Percentiles rank a stretch among this genome's conserved stretches.
phyloP scores from a whole-genome alignment of 2,113 vertebrate genomes.

The Danionella cerebrum region DNA sequence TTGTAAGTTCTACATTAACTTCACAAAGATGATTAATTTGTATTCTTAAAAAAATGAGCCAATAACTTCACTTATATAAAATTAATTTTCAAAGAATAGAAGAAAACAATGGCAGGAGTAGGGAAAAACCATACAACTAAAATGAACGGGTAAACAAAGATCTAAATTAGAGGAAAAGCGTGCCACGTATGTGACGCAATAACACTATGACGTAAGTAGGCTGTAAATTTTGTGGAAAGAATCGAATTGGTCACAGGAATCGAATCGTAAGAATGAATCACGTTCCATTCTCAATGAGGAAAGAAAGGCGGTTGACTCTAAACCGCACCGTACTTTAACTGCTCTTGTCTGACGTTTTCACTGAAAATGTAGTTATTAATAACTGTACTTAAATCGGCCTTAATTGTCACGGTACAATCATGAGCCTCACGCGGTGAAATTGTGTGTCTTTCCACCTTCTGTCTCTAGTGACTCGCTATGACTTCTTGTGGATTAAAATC shows the following conservation, averaged over 20 bases:
- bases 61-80: too few relatives aligned
- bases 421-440: slow-evolving; percentile 47
- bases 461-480: slow-evolving; percentile 52
- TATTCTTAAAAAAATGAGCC: too few relatives aligned
- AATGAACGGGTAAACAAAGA: too few relatives aligned
- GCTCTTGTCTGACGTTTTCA: not conserved
- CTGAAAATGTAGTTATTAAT: not conserved
- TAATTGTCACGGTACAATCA: slow-evolving; percentile 21
- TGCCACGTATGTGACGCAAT: not conserved
- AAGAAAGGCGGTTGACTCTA: not conserved
- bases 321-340: slow-evolving; percentile 11
- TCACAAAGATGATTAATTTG: too few relatives aligned
- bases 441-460: slow-evolving; percentile 20
- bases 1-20: too few relatives aligned
- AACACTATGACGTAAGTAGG: not conserved
- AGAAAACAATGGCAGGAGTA: too few relatives aligned
- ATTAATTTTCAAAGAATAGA: too few relatives aligned
- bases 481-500: slow-evolving; percentile 65
- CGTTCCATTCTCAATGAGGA: not conserved
- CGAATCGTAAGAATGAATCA: not conserved
- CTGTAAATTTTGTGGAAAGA: not conserved
- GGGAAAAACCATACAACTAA: too few relatives aligned
- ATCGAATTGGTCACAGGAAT: not conserved
- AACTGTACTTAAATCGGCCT: not conserved
- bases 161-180: too few relatives aligned